Base-by-base conservation (phyloP, 2,113 vertebrate genomes). In the Microcebus murinus region DNA sequence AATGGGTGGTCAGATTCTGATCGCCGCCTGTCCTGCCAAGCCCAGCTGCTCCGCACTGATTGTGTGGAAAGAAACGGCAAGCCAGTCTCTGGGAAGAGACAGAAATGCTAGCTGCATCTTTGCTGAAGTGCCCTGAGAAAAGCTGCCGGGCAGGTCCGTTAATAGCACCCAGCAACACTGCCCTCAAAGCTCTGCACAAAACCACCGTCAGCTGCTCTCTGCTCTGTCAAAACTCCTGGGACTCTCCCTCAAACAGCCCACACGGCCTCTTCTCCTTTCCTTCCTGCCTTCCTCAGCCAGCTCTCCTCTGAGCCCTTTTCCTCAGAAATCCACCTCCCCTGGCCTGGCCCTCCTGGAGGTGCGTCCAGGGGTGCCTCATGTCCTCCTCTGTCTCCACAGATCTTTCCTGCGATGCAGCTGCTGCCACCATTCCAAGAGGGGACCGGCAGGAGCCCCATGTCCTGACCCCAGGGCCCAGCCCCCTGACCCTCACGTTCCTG, bases 391-490 rank as follows among this genome's bases (percentile, higher is more conserved):
- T 96, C 90, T 92, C 96, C 82, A n/a, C 87, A 96, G 98, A 95
- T 71, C 98, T 98, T 91, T 98, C 98, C 87, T 98, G 98, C 87
- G 97, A 99, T 93, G 98, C 97, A 0, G 80, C 97, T 31, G 92
- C 98, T 61, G 98, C 98, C 83, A 99, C 99, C 31, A 98, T 98
- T 15, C 99, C 98, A 1, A 98, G 98, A 93, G 99, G 99, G 94
- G 99, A 99, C 95, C 98, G 84, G 73, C 98, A 97, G 67, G 99
- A 98, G 71, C 98, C 98, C 88, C 73, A 42, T 14, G 63, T 77
- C 59, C 98, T 98, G 77, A 98, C 97, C n/a, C 98, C 99, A 8
- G 98, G 98, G 68, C 98, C 99, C 95, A 97, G 98, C 29, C 98
- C 99, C 76, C 98, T 98, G 93, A 95, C 98, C 29, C 97, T 98